Conservation (phyloP, 1,140 invertebrate species). For the Sycophila sp. region DNA sequence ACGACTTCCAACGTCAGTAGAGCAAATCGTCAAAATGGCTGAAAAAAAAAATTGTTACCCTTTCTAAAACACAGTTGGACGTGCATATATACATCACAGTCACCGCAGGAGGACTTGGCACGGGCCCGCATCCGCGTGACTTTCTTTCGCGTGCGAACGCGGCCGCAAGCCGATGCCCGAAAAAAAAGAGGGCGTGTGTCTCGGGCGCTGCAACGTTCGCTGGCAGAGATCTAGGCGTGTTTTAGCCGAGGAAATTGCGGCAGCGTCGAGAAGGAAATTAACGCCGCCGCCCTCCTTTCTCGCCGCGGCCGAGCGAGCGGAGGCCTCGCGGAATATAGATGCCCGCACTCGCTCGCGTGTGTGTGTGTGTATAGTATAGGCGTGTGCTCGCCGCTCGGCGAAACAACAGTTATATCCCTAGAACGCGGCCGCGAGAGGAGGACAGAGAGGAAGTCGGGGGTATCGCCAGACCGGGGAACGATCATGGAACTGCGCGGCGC, state of each 20-base stretch:
- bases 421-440: background rate
- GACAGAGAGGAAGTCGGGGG: slow-evolving; percentile 11
- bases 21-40: no score
- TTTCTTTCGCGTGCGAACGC: background rate
- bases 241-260: slow-evolving; percentile 10
- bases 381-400: background rate
- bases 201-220: background rate
- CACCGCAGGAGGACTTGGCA: no score
- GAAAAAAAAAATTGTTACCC: no score
- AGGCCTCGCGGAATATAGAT: no score
- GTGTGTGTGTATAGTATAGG: background rate
- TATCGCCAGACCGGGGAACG: background rate
- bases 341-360: background rate
- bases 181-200: slow-evolving; percentile 1
- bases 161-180: background rate
- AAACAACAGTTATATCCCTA: slow-evolving; percentile 36
- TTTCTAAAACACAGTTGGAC: no score
- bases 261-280: slow-evolving; percentile 25
- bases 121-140: no score
- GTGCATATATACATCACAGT: no score
- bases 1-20: no score
- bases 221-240: background rate
- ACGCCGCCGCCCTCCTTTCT: slow-evolving; percentile 35
- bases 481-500: slow-evolving; percentile 7
- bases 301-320: background rate